These are phyloP conservation scores for Pristionchus exspectatus DNA, from an alignment of 2,888 invertebrate genomes.

Conservation along the genomic window DNA sequence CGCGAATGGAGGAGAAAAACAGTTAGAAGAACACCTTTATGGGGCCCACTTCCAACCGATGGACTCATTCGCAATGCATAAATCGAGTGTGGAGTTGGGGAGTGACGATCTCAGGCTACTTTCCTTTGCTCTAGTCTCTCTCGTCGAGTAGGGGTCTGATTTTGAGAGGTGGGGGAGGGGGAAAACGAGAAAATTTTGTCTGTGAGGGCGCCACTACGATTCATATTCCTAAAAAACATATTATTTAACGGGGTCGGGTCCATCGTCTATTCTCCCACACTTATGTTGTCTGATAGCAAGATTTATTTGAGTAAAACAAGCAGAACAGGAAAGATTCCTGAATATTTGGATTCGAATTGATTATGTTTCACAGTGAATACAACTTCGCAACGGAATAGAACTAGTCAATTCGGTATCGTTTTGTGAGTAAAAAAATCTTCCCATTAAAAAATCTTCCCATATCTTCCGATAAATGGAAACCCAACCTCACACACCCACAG, in stretches of 20 bases:
- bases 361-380: background rate
- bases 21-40: constrained; percentile 7
- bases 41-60: background rate
- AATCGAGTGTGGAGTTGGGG: background rate
- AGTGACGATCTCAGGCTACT: constrained; percentile 3
- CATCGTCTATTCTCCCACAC: too few species aligned
- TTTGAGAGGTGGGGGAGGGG: background rate
- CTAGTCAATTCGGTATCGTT: too few species aligned
- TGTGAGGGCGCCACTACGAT: too few species aligned
- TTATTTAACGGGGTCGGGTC: too few species aligned
- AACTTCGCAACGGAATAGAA: too few species aligned
- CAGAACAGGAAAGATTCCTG: too few species aligned
- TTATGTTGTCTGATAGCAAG: too few species aligned
- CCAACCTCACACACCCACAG: background rate
- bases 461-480: background rate
- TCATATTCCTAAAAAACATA: too few species aligned
- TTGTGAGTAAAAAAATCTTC: too few species aligned
- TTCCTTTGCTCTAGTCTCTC: background rate
- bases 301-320: too few species aligned
- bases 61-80: background rate
- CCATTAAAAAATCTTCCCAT: too few species aligned
- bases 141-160: background rate
- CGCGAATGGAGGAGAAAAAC: background rate
- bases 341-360: background rate
- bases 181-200: background rate